phyloP scores from a whole-genome alignment of 1,140 invertebrate genomes.

The Fopius arisanus region DNA sequence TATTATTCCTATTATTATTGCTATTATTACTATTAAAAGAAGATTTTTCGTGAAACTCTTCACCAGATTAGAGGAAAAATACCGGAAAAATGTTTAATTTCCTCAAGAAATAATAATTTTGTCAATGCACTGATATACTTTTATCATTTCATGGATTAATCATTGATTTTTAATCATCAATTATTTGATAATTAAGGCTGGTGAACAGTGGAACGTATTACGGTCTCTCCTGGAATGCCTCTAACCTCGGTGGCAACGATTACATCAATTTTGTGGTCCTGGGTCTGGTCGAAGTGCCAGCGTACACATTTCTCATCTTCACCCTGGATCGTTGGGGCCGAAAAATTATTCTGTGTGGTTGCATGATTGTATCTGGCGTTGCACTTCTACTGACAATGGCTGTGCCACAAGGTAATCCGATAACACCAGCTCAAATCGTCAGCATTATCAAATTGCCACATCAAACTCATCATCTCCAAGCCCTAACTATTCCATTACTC shows the following conservation, averaged over 20 bases:
- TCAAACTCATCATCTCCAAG: not conserved
- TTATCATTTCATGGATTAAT: no score
- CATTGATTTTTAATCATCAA: not conserved
- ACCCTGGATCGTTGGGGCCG: constrained; percentile 78
- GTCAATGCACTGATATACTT: no score
- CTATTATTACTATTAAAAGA: no score
- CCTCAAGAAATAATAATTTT: no score
- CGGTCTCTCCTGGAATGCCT: constrained; percentile 81
- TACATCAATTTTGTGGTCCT: constrained; percentile 81
- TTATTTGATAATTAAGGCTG: constrained; percentile 68
- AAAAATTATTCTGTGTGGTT: constrained; percentile 73
- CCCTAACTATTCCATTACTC: no score
- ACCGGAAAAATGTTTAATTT: no score
- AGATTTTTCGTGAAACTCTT: no score
- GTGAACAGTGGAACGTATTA: constrained; percentile 83
- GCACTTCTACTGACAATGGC: constrained; percentile 69
- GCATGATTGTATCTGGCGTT: constrained; percentile 74
- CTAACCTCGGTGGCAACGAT: constrained; percentile 76
- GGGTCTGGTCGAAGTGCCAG: constrained; percentile 80
- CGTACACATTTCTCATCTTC: constrained; percentile 75
- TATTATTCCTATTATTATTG: no score
- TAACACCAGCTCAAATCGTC: not conserved
- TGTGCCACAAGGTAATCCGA: constrained; percentile 68
- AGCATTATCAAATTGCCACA: not conserved
- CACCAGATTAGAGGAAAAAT: no score